phyloP scores from a whole-genome alignment of 2,888 invertebrate species.

The Latheticus oryzae region DNA sequence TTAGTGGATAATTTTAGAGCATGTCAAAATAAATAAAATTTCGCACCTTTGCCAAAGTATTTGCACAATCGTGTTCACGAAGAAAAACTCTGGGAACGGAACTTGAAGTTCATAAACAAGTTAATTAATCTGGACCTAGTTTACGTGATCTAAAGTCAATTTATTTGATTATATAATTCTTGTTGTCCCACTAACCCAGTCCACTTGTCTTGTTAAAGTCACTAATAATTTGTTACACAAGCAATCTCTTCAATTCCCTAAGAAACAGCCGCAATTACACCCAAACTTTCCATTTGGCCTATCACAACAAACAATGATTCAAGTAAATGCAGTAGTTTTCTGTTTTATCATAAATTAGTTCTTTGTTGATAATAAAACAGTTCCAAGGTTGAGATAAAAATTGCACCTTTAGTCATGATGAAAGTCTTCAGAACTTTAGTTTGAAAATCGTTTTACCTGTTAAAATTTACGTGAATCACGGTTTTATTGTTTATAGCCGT shows the following conservation, averaged over 20 bases:
- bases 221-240: slow-evolving; percentile 3
- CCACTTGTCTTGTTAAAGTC: slow-evolving; percentile 20
- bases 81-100: too few relatives aligned
- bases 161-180: slow-evolving; percentile 20
- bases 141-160: too few relatives aligned
- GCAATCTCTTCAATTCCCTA: slow-evolving; percentile 18
- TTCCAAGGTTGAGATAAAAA: slow-evolving; percentile 13
- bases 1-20: slow-evolving; percentile 13
- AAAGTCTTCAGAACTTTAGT: slow-evolving; percentile 15
- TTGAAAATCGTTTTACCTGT: slow-evolving; percentile 16
- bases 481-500: slow-evolving; percentile 10
- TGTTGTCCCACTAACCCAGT: slow-evolving; percentile 25
- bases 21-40: slow-evolving; percentile 25
- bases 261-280: slow-evolving; percentile 9
- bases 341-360: slow-evolving; percentile 12
- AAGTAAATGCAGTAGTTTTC: not conserved
- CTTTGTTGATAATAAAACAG: slow-evolving; percentile 24
- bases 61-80: too few relatives aligned
- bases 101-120: not conserved
- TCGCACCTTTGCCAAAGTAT: slow-evolving; percentile 5
- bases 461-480: slow-evolving; percentile 22
- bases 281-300: slow-evolving; percentile 5
- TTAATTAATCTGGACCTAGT: slow-evolving; percentile 4
- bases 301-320: too few relatives aligned
- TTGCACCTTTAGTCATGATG: slow-evolving; percentile 21